Evolutionary conservation across 1,140 invertebrate species (phyloP), one percentile per base, ranked within the genome.

Genomic region (Eufriesea mexicana): DNA sequence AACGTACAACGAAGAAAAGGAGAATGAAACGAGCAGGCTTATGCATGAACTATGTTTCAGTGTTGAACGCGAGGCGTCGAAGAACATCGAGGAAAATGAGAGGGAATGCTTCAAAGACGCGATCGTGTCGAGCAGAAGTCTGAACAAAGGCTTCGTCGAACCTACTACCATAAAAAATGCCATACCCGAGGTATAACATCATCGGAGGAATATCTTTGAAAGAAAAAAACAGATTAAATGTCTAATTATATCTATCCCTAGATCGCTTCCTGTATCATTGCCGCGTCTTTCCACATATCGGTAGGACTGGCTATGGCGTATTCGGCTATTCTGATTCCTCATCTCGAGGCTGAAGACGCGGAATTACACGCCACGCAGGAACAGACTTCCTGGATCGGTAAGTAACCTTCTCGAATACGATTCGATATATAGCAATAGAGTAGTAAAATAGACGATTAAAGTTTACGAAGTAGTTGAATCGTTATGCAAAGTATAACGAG

Each of bases 241-340:
- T 47, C 14, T 54, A 74, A 80, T 28, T 5, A 35, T 12, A n/a
- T 62, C 16, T 47, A 20, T 70, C 12, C 23, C 0, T 75, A 95
- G 95, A 93, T 95, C 35, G 78, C 93, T n/a, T 95, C 95, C 14
- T 95, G 95, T 81, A 88, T 95, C n/a, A 91, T 95, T 23, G 94
- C 95, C 8, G 94, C 95, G 8, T 94, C 94, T 35, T 95, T 95
- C 86, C 95, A 96, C 83, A 94, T 96, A 79, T 95, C 94, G 12
- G 95, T 96, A 14, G 95, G 95, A 16, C 91, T 96, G 7, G 92
- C 94, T 14, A 94, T 96, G 87, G 95, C 95, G 5, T 96, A 95
- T 86, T 96, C 95, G 7, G 95, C 95, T 8, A 94, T 95, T 73
- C 83, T 96, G n/a, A 93, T 95, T 81, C 95, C 95, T 57, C 94